A percentile compares a stretch with the other conserved stretches of the same genome.
Evolutionary conservation across 1,140 invertebrate genomes (phyloP).

Genomic region (Drosophila obscura): DNA sequence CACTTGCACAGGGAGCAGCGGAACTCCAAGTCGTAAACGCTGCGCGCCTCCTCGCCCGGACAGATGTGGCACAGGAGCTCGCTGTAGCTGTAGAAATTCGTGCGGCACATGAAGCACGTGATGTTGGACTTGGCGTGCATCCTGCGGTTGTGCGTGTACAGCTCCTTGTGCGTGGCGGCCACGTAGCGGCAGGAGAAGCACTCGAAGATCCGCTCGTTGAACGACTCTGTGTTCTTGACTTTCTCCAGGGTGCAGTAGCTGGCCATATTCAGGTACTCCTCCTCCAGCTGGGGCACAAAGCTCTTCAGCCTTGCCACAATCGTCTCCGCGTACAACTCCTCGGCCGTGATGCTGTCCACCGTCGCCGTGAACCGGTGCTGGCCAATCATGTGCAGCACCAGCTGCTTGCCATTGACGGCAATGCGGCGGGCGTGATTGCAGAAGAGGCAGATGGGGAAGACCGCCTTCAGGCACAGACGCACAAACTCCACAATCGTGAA

Average conservation of each 20-base stretch:
- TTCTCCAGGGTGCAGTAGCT: slow-evolving; percentile 86
- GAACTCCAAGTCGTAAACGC: slow-evolving; percentile 85
- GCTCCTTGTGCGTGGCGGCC: slow-evolving; percentile 90
- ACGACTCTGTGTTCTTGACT: slow-evolving; percentile 37
- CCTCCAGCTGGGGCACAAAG: slow-evolving; percentile 86
- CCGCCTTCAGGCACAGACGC: slow-evolving; percentile 88
- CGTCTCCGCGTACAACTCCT: slow-evolving; percentile 89
- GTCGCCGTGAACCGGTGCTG: slow-evolving; percentile 90
- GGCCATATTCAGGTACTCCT: slow-evolving; percentile 89
- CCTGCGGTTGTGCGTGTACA: slow-evolving; percentile 92
- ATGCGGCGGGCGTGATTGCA: slow-evolving; percentile 93
- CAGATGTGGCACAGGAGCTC: slow-evolving; percentile 93
- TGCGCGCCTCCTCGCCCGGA: slow-evolving; percentile 88
- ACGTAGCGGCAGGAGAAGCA: slow-evolving; percentile 93
- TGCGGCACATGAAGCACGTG: slow-evolving; percentile 93
- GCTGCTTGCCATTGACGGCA: slow-evolving; percentile 91
- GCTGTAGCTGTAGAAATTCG: slow-evolving; percentile 93
- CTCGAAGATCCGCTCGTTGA: slow-evolving; percentile 87
- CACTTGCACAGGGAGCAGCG: slow-evolving; percentile 90
- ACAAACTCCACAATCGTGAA: slow-evolving; percentile 89
- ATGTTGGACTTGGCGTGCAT: slow-evolving; percentile 92
- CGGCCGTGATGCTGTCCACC: slow-evolving; percentile 89
- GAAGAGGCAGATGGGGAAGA: slow-evolving; percentile 89
- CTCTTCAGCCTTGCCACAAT: slow-evolving; percentile 88
- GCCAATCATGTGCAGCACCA: slow-evolving; percentile 90